A percentile compares a stretch with the other conserved stretches of the same genome.
Evolutionary conservation across 2,888 invertebrate genomes (phyloP).

Genomic region (Leucoma salicis): DNA sequence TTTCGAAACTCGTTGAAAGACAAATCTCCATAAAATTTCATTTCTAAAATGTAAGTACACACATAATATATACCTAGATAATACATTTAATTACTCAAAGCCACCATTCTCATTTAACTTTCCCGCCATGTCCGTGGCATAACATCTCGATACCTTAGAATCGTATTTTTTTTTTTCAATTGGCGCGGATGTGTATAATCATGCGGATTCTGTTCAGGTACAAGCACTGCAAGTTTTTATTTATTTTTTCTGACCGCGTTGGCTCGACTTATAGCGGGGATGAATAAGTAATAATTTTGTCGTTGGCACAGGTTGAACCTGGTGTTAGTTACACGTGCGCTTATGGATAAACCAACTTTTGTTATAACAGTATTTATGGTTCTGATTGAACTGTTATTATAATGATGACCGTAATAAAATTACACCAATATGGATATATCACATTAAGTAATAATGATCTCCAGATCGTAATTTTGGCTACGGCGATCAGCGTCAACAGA

Average conservation of each 20-base stretch:
- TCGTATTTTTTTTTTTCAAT: slow-evolving; percentile 33
- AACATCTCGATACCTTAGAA: slow-evolving; percentile 16
- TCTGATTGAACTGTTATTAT: neutral
- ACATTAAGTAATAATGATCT: too few species aligned
- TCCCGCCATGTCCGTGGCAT: slow-evolving; percentile 48
- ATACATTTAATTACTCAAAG: too few species aligned
- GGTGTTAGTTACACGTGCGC: slow-evolving; percentile 33
- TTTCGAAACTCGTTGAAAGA: too few species aligned
- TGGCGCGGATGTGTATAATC: slow-evolving; percentile 32
- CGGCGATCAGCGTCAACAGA: too few species aligned
- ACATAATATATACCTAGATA: too few species aligned
- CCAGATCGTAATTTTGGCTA: too few species aligned
- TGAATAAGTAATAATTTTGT: slow-evolving; percentile 50
- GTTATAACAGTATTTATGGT: slow-evolving; percentile 6
- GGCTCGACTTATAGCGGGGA: slow-evolving; percentile 25
- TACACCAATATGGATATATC: too few species aligned
- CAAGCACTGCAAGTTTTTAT: slow-evolving; percentile 36
- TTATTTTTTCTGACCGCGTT: slow-evolving; percentile 28
- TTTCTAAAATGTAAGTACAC: too few species aligned
- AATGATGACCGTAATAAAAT: neutral
- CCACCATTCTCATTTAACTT: slow-evolving; percentile 37
- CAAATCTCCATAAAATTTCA: too few species aligned
- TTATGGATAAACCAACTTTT: slow-evolving; percentile 21
- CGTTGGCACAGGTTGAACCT: slow-evolving; percentile 36
- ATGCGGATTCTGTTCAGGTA: slow-evolving; percentile 32